phyloP scores from a whole-genome alignment of 37 sponge, comb jelly and placozoan genomes.

The Cliona cf. orientalis region DNA sequence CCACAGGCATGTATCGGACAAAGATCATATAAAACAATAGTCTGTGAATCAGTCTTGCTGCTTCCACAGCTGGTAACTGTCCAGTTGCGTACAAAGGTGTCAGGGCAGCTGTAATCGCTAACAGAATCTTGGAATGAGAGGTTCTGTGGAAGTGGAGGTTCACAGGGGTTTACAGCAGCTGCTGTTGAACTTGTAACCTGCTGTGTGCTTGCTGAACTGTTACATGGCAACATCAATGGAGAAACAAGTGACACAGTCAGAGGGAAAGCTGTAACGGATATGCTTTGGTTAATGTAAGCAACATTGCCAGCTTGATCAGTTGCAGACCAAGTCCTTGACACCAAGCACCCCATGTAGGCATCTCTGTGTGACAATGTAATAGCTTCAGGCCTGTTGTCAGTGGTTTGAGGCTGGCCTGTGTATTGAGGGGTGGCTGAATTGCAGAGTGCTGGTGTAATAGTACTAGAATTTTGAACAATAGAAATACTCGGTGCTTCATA shows the following conservation, averaged over 20 bases:
- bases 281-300: slow-evolving; percentile 8
- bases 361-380: slow-evolving; percentile 6
- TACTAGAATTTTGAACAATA: slow-evolving; percentile 6
- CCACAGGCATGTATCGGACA: slow-evolving; percentile 38
- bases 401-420: slow-evolving; percentile 30
- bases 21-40: slow-evolving; percentile 11
- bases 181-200: slow-evolving; percentile 14
- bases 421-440: background rate
- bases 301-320: slow-evolving; percentile 44
- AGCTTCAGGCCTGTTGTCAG: slow-evolving; percentile 13
- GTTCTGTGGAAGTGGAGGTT: background rate
- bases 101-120: slow-evolving; percentile 13
- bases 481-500: slow-evolving; percentile 17
- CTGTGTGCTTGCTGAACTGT: slow-evolving; percentile 2
- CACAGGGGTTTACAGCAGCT: slow-evolving; percentile 11
- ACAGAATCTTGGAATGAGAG: slow-evolving; percentile 1
- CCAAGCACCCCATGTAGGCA: too few relatives aligned
- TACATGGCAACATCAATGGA: slow-evolving; percentile 6
- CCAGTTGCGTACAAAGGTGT: slow-evolving; percentile 17
- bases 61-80: background rate
- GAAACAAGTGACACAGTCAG: background rate
- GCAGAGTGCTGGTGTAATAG: too few relatives aligned
- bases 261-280: slow-evolving; percentile 16
- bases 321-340: slow-evolving; percentile 39
- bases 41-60: slow-evolving; percentile 1